Evolutionary conservation across 2,797 vertebrate species (phyloP), one percentile per base, ranked within the genome.

Genomic region (Darevskia mixta): DNA sequence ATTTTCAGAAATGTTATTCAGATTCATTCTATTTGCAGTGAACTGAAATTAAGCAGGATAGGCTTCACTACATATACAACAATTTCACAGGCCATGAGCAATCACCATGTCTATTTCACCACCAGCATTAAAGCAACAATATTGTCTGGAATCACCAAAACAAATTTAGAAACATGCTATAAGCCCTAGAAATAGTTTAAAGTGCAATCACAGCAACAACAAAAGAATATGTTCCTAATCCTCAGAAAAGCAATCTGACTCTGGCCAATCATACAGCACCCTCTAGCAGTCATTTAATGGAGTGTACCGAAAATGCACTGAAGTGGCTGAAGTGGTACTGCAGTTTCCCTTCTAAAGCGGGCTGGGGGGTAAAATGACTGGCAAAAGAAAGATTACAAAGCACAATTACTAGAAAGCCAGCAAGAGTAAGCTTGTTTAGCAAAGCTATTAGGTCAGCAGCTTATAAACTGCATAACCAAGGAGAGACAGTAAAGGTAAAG

Each of bases 221-320:
- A 38, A 29, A 23, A 32, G 58, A 11, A 11, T 83, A 32, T 61
- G 78, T 69, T 84, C 89, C 43, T 2, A 82, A 90, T 55, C 73
- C 87, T 73, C 38, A 17, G 66, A 89, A 72, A 0, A 82, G 29
- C 88, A 35, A 13, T 0, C 0, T 1, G 90, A 45, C 9, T 91
- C 81, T 91, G 86, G 38, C 55, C 82, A 93, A 91, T 92, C 91
- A 88, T 23, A 93, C 2, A 95, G 95, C 95, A 95, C 92, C 94
- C 94, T 93, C 95, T 95, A 93, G 93, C 95, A 95, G 94, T 88
- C 85, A 91, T n/a, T 86, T 86, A 79, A 89, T 61, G 64, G 0
- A 92, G 75, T 89, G 77, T 83, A 81, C 61, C 55, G 72, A 87
- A 78, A 82, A 92, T 27, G 81, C 83, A 1, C 20, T 3, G 6